Evolutionary conservation across 2,888 invertebrate species (phyloP).

Genomic region (Pristionchus maxplancki): DNA sequence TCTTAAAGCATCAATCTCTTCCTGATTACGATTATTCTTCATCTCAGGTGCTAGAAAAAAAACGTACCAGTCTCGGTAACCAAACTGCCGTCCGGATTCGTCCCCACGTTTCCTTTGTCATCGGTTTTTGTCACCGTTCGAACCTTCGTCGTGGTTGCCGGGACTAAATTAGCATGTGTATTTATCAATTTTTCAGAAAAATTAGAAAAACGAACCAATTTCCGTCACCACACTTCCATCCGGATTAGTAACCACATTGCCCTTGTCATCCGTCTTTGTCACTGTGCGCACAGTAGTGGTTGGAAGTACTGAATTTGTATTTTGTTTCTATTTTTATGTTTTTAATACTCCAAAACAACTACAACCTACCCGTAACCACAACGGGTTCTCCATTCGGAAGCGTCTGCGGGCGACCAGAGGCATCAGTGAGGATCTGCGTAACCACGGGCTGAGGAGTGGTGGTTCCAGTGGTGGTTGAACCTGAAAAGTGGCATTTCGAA

Average conservation of each 20-base stretch:
- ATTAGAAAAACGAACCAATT: too few relatives aligned
- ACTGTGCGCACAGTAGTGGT: not conserved
- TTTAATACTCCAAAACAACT: too few relatives aligned
- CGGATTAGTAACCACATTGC: not conserved
- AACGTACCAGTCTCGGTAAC: not conserved
- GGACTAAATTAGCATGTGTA: not conserved
- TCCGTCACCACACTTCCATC: not conserved
- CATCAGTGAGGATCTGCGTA: not conserved
- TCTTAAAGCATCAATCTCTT: too few relatives aligned
- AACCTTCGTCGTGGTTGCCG: not conserved
- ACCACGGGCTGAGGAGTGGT: not conserved
- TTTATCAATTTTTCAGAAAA: too few relatives aligned
- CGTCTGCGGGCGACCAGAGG: not conserved
- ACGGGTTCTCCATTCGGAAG: slow-evolving; percentile 18
- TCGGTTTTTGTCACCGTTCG: not conserved
- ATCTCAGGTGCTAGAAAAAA: too few relatives aligned
- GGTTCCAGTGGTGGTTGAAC: not conserved
- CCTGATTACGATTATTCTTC: too few relatives aligned
- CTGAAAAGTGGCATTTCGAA: not conserved
- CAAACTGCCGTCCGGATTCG: not conserved
- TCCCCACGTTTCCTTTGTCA: not conserved
- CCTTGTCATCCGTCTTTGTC: not conserved
- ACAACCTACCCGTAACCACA: not conserved
- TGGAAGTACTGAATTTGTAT: not conserved
- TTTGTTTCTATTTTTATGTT: too few relatives aligned